A percentile compares a stretch with the other conserved stretches of the same genome.
Evolutionary conservation across 2,113 vertebrate species (phyloP).

Genomic region (Ivindomyrus marchei): DNA sequence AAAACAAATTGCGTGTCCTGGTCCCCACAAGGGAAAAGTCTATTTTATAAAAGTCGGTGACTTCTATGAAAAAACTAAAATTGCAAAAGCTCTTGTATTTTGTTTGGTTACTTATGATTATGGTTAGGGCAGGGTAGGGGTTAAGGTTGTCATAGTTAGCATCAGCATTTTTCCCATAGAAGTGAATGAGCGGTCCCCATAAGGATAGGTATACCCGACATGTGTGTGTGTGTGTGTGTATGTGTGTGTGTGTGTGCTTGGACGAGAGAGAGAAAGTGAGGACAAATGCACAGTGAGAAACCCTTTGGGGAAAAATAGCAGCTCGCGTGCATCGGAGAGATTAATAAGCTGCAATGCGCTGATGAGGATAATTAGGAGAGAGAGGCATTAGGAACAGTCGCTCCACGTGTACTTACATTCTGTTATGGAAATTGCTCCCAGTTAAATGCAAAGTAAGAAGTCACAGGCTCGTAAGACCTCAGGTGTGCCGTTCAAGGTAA

Average conservation of each 20-base stretch:
- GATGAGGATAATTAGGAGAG: conserved; percentile 45
- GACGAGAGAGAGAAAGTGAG: neutral
- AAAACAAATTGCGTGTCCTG: neutral
- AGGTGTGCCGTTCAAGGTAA: neutral
- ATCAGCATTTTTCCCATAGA: too few species aligned
- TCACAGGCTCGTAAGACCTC: conserved; percentile 12
- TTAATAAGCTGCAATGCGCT: conserved; percentile 44
- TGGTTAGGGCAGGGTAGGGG: too few species aligned
- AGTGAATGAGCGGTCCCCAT: too few species aligned
- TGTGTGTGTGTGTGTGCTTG: neutral
- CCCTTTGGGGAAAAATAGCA: conserved; percentile 18
- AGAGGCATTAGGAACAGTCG: conserved; percentile 36
- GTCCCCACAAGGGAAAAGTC: too few species aligned
- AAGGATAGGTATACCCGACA: too few species aligned
- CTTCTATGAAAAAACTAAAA: too few species aligned
- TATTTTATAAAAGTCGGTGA: too few species aligned
- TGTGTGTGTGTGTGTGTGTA: neutral
- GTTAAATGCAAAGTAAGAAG: conserved; percentile 17
- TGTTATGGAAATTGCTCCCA: conserved; percentile 12
- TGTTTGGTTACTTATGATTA: too few species aligned
- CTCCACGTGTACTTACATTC: conserved; percentile 27
- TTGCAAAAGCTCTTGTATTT: too few species aligned
- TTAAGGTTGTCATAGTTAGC: too few species aligned
- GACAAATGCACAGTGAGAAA: neutral
- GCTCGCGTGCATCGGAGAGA: conserved; percentile 28